A percentile compares a stretch with the other conserved stretches of the same genome.
Conservation (phyloP, 1,140 invertebrate genomes). For the Chironomus tepperi region DNA sequence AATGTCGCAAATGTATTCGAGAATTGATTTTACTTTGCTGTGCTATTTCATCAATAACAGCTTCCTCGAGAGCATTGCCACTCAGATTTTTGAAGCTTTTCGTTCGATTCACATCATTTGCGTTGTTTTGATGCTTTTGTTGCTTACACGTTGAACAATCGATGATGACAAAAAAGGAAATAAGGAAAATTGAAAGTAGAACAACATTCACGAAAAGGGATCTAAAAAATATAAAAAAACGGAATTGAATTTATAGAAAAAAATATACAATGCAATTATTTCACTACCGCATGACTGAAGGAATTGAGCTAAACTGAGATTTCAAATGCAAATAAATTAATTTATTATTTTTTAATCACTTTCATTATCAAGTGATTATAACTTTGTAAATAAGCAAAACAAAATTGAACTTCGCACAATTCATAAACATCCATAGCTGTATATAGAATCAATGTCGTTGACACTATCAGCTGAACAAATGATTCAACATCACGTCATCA, state of each 20-base stretch:
- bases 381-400: no score
- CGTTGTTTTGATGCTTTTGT: not conserved
- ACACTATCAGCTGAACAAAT: no score
- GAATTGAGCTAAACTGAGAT: no score
- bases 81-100: not conserved
- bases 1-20: not conserved
- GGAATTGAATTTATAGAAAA: not conserved
- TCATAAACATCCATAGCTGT: no score
- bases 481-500: no score
- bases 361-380: no score
- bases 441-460: no score
- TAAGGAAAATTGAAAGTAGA: not conserved
- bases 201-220: not conserved
- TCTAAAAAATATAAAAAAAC: not conserved
- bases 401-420: no score
- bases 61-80: not conserved
- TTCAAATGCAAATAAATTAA: no score
- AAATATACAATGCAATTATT: no score
- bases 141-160: not conserved
- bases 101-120: slow-evolving; percentile 12
- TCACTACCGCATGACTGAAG: not conserved
- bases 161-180: not conserved
- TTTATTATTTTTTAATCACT: no score
- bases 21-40: slow-evolving; percentile 16
- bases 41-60: not conserved